Percentiles rank a stretch among this genome's conserved stretches.
Conservation (phyloP, 2,888 invertebrate genomes). For the Tenthredo notha region DNA sequence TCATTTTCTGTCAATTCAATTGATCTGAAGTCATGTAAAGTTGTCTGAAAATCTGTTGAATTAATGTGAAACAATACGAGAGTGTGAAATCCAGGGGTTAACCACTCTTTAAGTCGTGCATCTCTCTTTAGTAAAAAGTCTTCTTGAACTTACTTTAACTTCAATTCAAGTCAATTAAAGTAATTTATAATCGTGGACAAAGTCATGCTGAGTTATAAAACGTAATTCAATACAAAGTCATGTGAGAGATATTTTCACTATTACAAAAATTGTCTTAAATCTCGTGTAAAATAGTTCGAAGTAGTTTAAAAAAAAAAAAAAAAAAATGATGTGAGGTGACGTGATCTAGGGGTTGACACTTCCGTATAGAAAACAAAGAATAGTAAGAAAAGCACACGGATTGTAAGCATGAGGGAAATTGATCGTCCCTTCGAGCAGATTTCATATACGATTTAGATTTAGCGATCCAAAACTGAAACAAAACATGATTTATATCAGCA, state of each 20-base stretch:
- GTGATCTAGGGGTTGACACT: background rate
- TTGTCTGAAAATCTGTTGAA: background rate
- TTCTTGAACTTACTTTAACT: background rate
- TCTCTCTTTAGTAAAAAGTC: background rate
- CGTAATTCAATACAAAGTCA: background rate
- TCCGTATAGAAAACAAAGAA: background rate
- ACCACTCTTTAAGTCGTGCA: background rate
- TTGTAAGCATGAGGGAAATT: background rate
- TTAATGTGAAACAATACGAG: background rate
- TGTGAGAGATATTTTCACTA: background rate
- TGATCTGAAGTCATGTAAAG: background rate
- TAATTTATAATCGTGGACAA: too few relatives aligned
- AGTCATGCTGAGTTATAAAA: background rate
- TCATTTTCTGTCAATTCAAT: background rate
- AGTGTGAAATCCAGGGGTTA: background rate
- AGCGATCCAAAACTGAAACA: conserved; percentile 34
- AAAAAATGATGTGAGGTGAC: background rate
- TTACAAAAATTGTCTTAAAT: background rate
- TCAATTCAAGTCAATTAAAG: background rate
- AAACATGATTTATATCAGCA: conserved; percentile 43
- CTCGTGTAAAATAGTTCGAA: background rate
- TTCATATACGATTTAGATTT: conserved; percentile 19
- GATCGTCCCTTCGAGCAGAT: background rate
- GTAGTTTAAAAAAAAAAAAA: background rate
- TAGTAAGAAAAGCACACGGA: background rate